Base-by-base conservation (phyloP, 2,888 invertebrate species). In the Andrena trimmerana region DNA sequence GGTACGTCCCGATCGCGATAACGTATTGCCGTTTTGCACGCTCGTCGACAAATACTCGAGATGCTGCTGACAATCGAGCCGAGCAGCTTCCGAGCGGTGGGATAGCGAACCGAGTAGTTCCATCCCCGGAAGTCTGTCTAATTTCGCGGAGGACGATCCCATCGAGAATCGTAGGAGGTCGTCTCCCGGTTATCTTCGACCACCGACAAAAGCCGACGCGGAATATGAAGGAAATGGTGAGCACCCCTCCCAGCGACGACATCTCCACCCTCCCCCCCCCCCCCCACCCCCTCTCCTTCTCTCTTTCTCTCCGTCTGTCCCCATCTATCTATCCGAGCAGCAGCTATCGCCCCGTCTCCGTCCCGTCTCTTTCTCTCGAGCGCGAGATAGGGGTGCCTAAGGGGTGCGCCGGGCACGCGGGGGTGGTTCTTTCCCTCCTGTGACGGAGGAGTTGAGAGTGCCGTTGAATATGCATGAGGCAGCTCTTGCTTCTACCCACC, bases 361-460 rank as follows among this genome's bases (percentile, higher is more conserved):
- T 87, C 74, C 77, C 87, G 78, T 87, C 89, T 89, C 90, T 90
- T 89, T 90, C 90, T 90, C 92, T 89, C 90, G 89, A 89, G 90
- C 90, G 90, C 88, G 86, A 89, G 84, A 89, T 83, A 89, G 84
- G 87, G 89, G 77, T 86, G 87, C 73, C 86, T 86, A 87, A 89
- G 89, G 90, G 91, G 89, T 82, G 86, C 85, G 85, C 67, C 88
- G 85, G 86, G 84, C 66, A 78, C 71, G 81, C 82, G 88, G 90
- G 91, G 93, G 92, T 92, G 93, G 93, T 93, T 93, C 93, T 93
- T 93, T 94, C 93, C 93, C 94, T 93, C 93, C 92, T 89, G 93
- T 94, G 93, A 93, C 93, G 94, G 93, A 94, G 93, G 94, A 93
- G 94, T 94, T 92, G 93, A 93, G 93, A 93, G 94, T 94, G 92